Conservation (phyloP, 2,113 vertebrate species). For the Rhinoderma darwinii region DNA sequence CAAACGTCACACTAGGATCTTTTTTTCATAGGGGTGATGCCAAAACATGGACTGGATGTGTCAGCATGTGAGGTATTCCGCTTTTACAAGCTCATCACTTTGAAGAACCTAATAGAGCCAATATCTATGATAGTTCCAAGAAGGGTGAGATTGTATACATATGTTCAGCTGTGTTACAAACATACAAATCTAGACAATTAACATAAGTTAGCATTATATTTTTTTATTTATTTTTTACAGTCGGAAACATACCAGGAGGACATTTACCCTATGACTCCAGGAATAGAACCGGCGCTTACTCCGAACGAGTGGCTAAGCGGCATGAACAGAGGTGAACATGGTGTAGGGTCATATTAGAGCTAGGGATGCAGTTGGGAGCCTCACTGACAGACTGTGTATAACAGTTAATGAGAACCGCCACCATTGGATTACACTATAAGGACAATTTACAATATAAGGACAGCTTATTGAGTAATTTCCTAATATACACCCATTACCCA, state of each 20-base stretch:
- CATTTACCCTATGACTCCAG: constrained; percentile 96
- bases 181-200: not conserved
- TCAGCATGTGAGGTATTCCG: constrained; percentile 92
- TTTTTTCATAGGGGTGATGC: constrained; percentile 87
- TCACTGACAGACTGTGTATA: not conserved
- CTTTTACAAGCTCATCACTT: constrained; percentile 96
- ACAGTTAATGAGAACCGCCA: not conserved
- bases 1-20: not conserved
- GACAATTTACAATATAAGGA: not conserved
- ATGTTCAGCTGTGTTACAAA: not conserved
- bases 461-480: no score
- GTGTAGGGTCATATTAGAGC: not conserved
- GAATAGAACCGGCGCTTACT: constrained; percentile 87
- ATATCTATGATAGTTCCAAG: constrained; percentile 98
- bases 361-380: not conserved
- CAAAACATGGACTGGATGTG: constrained; percentile 94
- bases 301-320: constrained; percentile 94
- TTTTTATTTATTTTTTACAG: constrained; percentile 67
- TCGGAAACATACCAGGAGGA: constrained; percentile 98
- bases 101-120: constrained; percentile 94
- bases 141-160: constrained; percentile 80
- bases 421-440: no score
- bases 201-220: not conserved
- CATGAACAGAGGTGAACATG: constrained; percentile 83
- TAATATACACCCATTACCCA: not conserved